Base-by-base conservation (phyloP, 2,888 invertebrate species). In the Metellina segmentata region DNA sequence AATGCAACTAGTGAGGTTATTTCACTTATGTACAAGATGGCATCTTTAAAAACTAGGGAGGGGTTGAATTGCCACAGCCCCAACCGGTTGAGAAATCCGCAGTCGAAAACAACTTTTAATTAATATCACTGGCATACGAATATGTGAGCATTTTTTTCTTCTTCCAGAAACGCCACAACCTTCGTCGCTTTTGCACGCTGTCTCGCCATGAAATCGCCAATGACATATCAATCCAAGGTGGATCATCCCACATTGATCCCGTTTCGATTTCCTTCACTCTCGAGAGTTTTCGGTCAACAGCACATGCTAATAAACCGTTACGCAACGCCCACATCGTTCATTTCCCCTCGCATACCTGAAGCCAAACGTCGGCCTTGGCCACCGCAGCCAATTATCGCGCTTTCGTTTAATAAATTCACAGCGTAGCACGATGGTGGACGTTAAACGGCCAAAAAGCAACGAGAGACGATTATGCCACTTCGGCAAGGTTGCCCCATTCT, bases 341-440 rank as follows among this genome's bases (percentile, higher is more conserved):
- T 34, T 34, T 34, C 34, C 34, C 16, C 82, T 7, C 11, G 69
- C 81, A 11, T 81, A 81, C 61, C 69, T 69, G 16, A 34, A 34
- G 34, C 34, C 34, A 34, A 7, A 48, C 7, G 34, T 5, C 85
- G 85, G 75, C 90, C 90, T 85, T 90, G 90, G 19, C 85, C n/a
- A 81, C 85, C 77, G 81, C 81, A 75, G 61, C 61, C 85, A 75
- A 79, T 70, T 52, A 90, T 81, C 75, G 16, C 69, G 19, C 51
- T 82, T 69, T 74, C 70, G 70, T 82, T 85, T 90, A 90, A 90
- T 90, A 85, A n/a, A 34, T 34, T 34, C 34, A 34, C 34, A 34
- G 34, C 34, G 34, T 34, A 1, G 34, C 34, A 2, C 34, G 34
- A 4, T 1, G 34, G 34, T 34, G 1, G 34, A 34, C 34, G 4